phyloP scores from a whole-genome alignment of 1,140 invertebrate species.

The Mactra quadrangularis region DNA sequence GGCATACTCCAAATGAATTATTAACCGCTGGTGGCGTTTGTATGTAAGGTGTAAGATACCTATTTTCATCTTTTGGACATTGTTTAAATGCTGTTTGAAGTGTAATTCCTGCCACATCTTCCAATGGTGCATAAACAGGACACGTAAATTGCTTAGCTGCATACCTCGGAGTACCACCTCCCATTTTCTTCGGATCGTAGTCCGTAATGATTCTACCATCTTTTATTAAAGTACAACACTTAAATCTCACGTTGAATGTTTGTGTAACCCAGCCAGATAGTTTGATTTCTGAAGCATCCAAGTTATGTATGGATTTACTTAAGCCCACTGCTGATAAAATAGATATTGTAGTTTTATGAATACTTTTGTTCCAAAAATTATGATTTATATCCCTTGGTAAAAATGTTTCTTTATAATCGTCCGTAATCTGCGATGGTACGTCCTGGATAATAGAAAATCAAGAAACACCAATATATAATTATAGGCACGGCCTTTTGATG shows the following conservation, averaged over 20 bases:
- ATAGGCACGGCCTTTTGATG: too few species aligned
- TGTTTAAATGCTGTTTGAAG: neutral
- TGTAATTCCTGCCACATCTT: neutral
- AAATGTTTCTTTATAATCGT: too few species aligned
- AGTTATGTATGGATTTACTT: neutral
- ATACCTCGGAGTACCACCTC: neutral
- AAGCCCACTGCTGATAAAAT: slow-evolving; percentile 14
- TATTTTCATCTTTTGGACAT: slow-evolving; percentile 1
- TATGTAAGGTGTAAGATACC: slow-evolving; percentile 2
- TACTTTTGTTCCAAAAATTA: too few species aligned
- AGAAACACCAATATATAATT: too few species aligned
- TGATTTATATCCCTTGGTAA: too few species aligned
- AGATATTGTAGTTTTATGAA: too few species aligned
- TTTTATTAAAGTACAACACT: slow-evolving; percentile 26
- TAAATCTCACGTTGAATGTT: neutral
- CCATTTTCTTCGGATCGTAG: neutral
- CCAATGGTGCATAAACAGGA: slow-evolving; percentile 6
- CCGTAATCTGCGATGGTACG: too few species aligned
- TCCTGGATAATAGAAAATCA: too few species aligned
- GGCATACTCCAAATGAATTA: slow-evolving; percentile 25
- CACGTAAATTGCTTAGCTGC: slow-evolving; percentile 23
- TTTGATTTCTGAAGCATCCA: slow-evolving; percentile 17
- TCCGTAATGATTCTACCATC: neutral
- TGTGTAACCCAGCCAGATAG: slow-evolving; percentile 16
- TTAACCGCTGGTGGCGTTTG: neutral